Conservation (phyloP, 2,113 vertebrate genomes). For the Chaetops frenatus region DNA sequence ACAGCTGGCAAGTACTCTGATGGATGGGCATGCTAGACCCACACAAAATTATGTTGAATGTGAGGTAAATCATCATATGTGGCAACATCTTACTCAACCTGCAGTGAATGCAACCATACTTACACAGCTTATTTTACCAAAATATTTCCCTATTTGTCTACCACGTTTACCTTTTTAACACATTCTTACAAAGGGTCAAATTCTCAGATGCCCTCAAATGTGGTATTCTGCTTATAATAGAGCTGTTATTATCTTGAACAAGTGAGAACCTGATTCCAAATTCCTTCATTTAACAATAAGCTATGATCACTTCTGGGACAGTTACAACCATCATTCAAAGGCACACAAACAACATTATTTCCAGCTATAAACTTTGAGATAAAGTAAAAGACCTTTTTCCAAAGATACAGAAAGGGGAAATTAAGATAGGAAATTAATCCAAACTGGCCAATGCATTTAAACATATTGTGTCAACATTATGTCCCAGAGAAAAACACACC, state of each 20-base stretch:
- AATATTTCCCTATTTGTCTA: neutral
- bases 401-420: neutral
- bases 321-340: neutral
- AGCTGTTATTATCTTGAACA: neutral
- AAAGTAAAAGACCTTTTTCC: neutral
- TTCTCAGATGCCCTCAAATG: neutral
- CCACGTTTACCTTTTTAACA: neutral
- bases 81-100: neutral
- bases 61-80: neutral
- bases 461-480: neutral
- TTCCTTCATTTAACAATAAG: neutral
- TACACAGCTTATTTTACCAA: neutral
- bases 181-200: neutral
- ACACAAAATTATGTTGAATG: neutral
- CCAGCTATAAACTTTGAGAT: too few species aligned
- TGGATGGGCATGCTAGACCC: neutral
- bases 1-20: neutral
- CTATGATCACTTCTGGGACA: fast-evolving
- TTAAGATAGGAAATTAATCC: neutral
- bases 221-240: neutral
- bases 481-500: neutral
- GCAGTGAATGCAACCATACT: neutral
- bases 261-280: neutral
- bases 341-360: neutral
- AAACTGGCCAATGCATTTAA: neutral